These are phyloP conservation scores for Paramormyrops kingsleyae DNA, from an alignment of 2,113 vertebrate species.

Conservation along the genomic window DNA sequence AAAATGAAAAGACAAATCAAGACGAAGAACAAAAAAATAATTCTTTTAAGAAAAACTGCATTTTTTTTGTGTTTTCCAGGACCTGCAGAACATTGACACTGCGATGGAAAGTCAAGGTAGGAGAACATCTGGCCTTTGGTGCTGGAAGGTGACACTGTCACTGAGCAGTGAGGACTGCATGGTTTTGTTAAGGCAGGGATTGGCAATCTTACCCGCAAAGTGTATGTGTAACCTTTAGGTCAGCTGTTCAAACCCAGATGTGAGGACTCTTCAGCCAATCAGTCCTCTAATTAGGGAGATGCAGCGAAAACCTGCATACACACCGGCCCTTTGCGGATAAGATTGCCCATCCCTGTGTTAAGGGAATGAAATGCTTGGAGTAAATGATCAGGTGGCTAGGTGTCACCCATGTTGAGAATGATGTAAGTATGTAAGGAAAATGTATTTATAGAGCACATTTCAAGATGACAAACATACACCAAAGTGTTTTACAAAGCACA, in stretches of 20 bases:
- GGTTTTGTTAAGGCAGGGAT: background rate
- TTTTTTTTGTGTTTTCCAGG: background rate
- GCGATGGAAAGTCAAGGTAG: background rate
- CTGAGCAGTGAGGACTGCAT: background rate
- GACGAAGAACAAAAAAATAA: background rate
- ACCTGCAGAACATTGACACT: background rate
- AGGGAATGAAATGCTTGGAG: background rate
- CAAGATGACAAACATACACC: background rate
- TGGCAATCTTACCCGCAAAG: too few species aligned
- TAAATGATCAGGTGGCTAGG: background rate
- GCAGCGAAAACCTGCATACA: too few species aligned
- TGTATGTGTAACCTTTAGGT: too few species aligned
- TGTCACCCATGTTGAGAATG: background rate
- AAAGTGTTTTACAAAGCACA: background rate
- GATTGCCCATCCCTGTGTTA: background rate
- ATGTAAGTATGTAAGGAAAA: background rate
- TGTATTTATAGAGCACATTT: background rate
- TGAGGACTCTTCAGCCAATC: too few species aligned
- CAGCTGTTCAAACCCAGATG: too few species aligned
- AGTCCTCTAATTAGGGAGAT: too few species aligned
- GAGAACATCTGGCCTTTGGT: background rate
- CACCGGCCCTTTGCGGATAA: too few species aligned
- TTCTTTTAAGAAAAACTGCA: background rate
- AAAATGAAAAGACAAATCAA: background rate
- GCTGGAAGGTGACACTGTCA: background rate